Evolutionary conservation across 2,888 invertebrate genomes (phyloP).

Genomic region (Ectemnius continuus): DNA sequence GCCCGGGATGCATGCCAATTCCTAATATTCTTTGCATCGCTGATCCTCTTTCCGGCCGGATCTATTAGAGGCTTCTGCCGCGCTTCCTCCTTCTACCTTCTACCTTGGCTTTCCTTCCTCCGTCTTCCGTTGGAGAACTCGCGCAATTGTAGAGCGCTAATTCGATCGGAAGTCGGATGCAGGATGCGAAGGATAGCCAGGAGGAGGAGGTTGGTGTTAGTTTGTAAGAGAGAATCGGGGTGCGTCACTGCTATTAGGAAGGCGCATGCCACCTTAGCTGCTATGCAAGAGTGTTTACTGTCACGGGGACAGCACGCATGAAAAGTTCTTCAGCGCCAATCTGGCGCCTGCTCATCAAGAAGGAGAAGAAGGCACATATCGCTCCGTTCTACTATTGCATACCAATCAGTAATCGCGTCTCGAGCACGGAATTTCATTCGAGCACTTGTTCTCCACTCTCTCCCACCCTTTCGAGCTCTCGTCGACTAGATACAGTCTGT

Average conservation of each 20-base stretch:
- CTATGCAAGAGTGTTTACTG: background rate
- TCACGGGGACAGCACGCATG: background rate
- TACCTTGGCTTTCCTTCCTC: background rate
- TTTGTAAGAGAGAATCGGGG: too few relatives aligned
- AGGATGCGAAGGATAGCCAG: too few relatives aligned
- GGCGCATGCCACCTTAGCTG: background rate
- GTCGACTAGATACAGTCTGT: conserved; percentile 5
- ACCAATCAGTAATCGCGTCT: background rate
- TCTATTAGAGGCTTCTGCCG: conserved; percentile 18
- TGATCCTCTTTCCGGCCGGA: conserved; percentile 29
- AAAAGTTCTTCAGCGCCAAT: background rate
- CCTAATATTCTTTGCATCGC: conserved; percentile 38
- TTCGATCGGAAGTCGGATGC: too few relatives aligned
- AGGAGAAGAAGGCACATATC: conserved; percentile 6
- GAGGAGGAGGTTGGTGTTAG: conserved; percentile 4
- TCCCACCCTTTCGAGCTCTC: background rate
- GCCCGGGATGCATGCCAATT: conserved; percentile 25
- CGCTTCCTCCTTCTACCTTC: too few relatives aligned
- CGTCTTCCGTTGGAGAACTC: too few relatives aligned
- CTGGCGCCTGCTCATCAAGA: background rate
- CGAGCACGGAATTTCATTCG: background rate
- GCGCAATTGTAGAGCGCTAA: too few relatives aligned
- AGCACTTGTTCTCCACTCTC: background rate
- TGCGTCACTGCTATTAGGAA: background rate
- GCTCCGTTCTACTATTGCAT: conserved; percentile 2